Evolutionary conservation across 2,888 invertebrate species (phyloP), one percentile per base, ranked within the genome.

Genomic region (Ditula angustiorana): DNA sequence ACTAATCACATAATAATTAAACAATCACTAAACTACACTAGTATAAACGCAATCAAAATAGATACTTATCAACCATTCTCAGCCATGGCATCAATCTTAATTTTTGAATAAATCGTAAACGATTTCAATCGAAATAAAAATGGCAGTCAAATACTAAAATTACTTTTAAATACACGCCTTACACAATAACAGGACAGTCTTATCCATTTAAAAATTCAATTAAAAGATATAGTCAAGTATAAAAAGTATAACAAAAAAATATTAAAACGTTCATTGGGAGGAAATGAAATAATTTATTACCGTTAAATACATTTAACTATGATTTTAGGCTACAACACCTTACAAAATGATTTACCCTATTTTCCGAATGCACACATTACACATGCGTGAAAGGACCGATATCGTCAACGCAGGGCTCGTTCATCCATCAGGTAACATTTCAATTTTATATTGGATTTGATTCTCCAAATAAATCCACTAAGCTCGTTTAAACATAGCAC

Each of bases 351-450:
- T 55, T 69, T 91, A 92, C 92, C 91, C 92, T 88, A 91, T 86
- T 75, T 73, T 86, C 91, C 91, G 88, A 87, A 86, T 85, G 85
- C 76, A 85, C 85, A 87, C 87, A 82, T 85, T 83, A 81, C 75
- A 85, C 83, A 86, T 83, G 81, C 76, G 65, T 67, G 74, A 72
- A 81, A 76, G 76, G 61, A 59, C 74, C 85, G 86, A 89, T 86
- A 86, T 79, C 87, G 85, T 81, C 90, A 78, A 90, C 85, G 87
- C 89, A 87, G 86, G 86, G 86, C 74, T 41, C n/a, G 53, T 8
- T 53, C 13, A 21, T 33, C 13, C 13, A 13, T 63, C 30, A 13
- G 52, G 44, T 47, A 44, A 35, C 26, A 50, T 50, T 33, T 52
- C 30, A 26, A 21, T 59, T 35, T 46, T 28, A 33, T 21, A 46